Base-by-base conservation (phyloP, 1,140 invertebrate genomes). In the Eriosoma lanigerum region DNA sequence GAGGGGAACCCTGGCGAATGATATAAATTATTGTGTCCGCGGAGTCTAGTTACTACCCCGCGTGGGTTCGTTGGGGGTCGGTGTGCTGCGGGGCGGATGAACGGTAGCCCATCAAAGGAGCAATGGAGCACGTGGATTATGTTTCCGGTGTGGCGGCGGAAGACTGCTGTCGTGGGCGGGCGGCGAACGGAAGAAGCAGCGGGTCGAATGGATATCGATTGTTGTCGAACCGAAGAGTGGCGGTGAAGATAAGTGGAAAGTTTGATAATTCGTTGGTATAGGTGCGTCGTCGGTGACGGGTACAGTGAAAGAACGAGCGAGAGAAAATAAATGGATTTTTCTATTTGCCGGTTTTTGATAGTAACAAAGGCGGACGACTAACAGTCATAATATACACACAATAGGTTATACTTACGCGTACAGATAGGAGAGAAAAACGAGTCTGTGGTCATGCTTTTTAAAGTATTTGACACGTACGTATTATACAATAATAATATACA, bases 191-290 rank as follows among this genome's bases (percentile, higher is more conserved):
- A n/a, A 21, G 29, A 32, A 44, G 10, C 2, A 38, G 21, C 64
- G 46, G 26, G 70, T 52, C 29, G 70, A 73, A 54, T 32, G 70
- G 70, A 73, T 73, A 73, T 73, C 70, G 70, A 73, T 73, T 73
- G 70, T 73, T 56, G 70, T 73, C 52, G 50, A 73, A 73, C 50
- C 6, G 13, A 1, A 12, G 15, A 21, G 21, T 10, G 54, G 72
- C 5, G 13, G 26, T 24, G 52, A 44, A 38, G 73, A 76, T 76
- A 76, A 76, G 73, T 76, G 73, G 73, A 76, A 76, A 76, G 73
- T 76, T 76, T 76, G 73, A 76, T 76, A 76, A 76, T 76, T 76
- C 73, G n/a, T 52, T 38, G 19, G 52, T 38, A 26, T 54, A 32
- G 32, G 9, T 73, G 29, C 48, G 46, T 38, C n/a, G 38, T 19